Evolutionary conservation across 2,888 invertebrate species (phyloP).

Genomic region (Campoletis raptor): DNA sequence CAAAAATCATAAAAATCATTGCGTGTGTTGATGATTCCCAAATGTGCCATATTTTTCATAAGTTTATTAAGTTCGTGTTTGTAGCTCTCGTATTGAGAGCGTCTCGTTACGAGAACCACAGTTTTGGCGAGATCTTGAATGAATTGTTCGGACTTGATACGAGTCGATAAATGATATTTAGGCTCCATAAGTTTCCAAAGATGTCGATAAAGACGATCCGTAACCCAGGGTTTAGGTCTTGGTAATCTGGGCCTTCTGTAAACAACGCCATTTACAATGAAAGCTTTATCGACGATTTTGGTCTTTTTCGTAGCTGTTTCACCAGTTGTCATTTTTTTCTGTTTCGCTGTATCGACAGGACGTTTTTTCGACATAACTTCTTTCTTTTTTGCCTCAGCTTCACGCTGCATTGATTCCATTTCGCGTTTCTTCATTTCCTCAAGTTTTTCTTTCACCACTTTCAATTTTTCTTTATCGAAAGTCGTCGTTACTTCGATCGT

Average conservation of each 20-base stretch:
- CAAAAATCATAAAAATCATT: conserved; percentile 81
- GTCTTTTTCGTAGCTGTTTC: conserved; percentile 26
- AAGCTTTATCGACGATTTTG: conserved; percentile 75
- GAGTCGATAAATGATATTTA: conserved; percentile 71
- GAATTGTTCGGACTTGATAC: conserved; percentile 78
- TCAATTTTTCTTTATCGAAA: conserved; percentile 36
- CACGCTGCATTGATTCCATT: conserved; percentile 23
- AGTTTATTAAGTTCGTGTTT: conserved; percentile 72
- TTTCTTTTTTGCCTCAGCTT: conserved; percentile 22
- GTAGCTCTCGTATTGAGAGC: conserved; percentile 77
- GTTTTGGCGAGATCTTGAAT: conserved; percentile 70
- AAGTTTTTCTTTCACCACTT: conserved; percentile 16
- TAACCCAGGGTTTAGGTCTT: conserved; percentile 79
- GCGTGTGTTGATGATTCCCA: conserved; percentile 76
- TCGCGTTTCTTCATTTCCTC: conserved; percentile 47
- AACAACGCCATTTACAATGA: conserved; percentile 77
- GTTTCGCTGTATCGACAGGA: background rate
- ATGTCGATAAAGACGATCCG: conserved; percentile 77
- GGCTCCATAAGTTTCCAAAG: conserved; percentile 79
- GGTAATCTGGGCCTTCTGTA: conserved; percentile 78
- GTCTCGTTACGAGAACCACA: conserved; percentile 68
- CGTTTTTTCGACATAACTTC: background rate
- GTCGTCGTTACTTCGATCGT: background rate
- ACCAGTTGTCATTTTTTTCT: background rate
- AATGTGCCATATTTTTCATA: conserved; percentile 78